Evolutionary conservation across 2,888 invertebrate species (phyloP).

Genomic region (Bombylius major): DNA sequence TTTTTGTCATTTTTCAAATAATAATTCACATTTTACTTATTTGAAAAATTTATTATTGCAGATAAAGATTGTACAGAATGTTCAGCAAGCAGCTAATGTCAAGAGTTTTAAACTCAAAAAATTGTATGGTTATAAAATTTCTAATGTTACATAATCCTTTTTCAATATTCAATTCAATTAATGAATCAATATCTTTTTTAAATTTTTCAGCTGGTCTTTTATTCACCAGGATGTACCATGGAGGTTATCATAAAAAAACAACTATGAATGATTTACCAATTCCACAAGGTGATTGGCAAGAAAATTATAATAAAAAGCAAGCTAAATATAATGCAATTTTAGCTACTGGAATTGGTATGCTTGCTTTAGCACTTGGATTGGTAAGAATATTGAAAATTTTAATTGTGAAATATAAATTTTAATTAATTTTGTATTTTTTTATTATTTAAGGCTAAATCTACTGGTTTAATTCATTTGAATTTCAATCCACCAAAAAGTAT

Average conservation of each 20-base stretch:
- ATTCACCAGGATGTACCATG: background rate
- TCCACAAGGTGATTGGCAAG: constrained; percentile 67
- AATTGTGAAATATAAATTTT: background rate
- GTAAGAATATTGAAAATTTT: constrained; percentile 22
- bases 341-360: constrained; percentile 42
- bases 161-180: too few species aligned
- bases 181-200: too few species aligned
- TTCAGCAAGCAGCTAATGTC: too few species aligned
- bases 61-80: too few species aligned
- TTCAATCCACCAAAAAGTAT: constrained; percentile 46
- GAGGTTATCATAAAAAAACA: constrained; percentile 12
- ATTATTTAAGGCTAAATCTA: constrained; percentile 44
- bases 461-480: constrained; percentile 51
- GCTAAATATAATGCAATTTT: constrained; percentile 55
- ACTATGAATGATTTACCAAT: constrained; percentile 67
- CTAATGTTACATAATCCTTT: too few species aligned
- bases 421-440: background rate
- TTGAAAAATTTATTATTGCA: too few species aligned
- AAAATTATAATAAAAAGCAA: constrained; percentile 50
- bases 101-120: too few species aligned
- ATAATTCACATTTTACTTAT: too few species aligned
- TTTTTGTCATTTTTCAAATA: too few species aligned
- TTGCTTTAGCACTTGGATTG: constrained; percentile 31
- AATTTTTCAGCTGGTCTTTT: too few species aligned
- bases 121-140: too few species aligned